Conservation (phyloP, 1,140 invertebrate genomes). For the Apis florea region DNA sequence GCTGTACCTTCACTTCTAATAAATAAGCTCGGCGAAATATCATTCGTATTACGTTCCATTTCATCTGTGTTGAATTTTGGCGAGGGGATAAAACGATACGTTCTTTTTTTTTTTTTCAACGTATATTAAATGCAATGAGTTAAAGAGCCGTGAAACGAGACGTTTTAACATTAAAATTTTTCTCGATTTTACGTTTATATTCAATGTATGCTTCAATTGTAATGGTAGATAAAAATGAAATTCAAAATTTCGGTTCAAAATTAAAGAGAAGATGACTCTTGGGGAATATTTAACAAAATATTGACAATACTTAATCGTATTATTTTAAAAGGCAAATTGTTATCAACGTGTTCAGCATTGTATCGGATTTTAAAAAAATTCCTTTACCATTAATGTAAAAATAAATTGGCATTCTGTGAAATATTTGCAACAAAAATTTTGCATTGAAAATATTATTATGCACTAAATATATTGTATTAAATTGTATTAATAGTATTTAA, state of each 20-base stretch:
- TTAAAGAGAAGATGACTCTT: background rate
- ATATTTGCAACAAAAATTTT: too few relatives aligned
- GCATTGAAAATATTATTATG: too few relatives aligned
- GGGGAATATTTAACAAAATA: background rate
- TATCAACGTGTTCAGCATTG: background rate
- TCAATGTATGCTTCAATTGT: background rate
- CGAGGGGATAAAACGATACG: background rate
- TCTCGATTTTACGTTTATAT: background rate
- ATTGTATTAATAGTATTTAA: too few relatives aligned
- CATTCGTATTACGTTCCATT: background rate
- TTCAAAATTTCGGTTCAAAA: background rate
- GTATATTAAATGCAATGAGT: background rate
- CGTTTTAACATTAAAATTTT: background rate
- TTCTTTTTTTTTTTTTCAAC: background rate
- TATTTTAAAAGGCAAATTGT: background rate
- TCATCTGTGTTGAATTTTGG: background rate
- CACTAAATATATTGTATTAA: too few relatives aligned
- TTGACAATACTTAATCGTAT: background rate
- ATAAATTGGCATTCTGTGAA: too few relatives aligned
- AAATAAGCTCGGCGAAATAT: conserved; percentile 49
- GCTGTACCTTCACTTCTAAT: conserved; percentile 35
- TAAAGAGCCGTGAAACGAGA: background rate
- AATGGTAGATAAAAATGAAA: background rate
- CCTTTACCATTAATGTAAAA: too few relatives aligned
- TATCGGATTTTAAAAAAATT: too few relatives aligned